These are phyloP conservation scores for Eleginops maclovinus DNA, from an alignment of 2,113 vertebrate species.

Conservation along the genomic window DNA sequence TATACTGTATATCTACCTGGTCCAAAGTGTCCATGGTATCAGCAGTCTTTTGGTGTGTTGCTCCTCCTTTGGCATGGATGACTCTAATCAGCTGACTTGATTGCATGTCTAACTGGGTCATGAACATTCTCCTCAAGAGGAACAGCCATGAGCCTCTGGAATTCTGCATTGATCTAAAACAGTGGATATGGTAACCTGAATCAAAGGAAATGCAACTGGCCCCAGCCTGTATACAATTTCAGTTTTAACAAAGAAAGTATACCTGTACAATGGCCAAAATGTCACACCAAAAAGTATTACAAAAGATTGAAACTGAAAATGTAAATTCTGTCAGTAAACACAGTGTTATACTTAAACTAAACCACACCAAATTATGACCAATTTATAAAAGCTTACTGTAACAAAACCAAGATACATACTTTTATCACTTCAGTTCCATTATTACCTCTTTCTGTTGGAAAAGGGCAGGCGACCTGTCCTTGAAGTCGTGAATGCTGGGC, in stretches of 20 bases:
- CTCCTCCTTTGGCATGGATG: conserved; percentile 2
- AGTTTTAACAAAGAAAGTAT: background rate
- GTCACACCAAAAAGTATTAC: background rate
- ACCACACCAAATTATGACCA: too few species aligned
- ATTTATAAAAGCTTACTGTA: too few species aligned
- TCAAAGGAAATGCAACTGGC: background rate
- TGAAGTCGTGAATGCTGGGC: too few species aligned
- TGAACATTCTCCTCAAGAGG: background rate
- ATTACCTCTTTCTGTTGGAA: too few species aligned
- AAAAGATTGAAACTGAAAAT: background rate
- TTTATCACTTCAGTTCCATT: background rate
- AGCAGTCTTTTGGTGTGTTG: background rate
- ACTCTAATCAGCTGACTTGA: conserved; percentile 8
- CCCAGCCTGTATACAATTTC: background rate
- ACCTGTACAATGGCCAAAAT: background rate
- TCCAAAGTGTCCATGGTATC: background rate
- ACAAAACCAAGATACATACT: background rate
- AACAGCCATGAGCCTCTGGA: conserved; percentile 1
- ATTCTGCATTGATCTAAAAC: background rate
- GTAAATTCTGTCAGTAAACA: background rate
- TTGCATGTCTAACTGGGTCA: background rate
- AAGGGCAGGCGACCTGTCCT: too few species aligned
- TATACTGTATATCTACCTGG: background rate
- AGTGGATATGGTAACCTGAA: background rate
- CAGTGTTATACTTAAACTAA: background rate